phyloP scores from a whole-genome alignment of 2,113 vertebrate species.

The Gobius niger region DNA sequence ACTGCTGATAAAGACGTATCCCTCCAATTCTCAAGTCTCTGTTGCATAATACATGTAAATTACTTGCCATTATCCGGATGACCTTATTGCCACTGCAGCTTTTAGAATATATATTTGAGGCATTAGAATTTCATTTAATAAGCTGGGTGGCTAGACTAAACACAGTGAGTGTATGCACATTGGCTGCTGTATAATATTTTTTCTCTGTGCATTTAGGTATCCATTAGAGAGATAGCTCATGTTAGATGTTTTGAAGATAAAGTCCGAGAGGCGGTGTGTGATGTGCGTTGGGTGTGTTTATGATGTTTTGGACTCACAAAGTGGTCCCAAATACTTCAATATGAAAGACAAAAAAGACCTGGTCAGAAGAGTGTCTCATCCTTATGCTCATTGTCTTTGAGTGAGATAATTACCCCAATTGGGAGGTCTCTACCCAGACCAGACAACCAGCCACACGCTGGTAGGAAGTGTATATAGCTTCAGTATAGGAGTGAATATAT shows the following conservation, averaged over 20 bases:
- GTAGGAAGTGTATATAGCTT: too few relatives aligned
- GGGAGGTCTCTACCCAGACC: too few relatives aligned
- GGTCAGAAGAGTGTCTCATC: too few relatives aligned
- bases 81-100: conserved; percentile 14
- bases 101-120: not conserved
- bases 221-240: not conserved
- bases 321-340: too few relatives aligned
- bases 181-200: not conserved
- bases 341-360: too few relatives aligned
- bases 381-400: too few relatives aligned
- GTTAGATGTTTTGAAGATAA: not conserved
- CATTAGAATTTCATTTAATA: not conserved
- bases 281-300: too few relatives aligned
- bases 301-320: too few relatives aligned
- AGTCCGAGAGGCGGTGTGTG: not conserved
- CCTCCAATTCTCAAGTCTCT: conserved; percentile 20
- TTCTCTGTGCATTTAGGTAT: not conserved
- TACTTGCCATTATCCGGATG: conserved; percentile 23
- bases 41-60: conserved; percentile 32
- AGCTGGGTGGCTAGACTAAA: not conserved
- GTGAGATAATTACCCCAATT: too few relatives aligned
- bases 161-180: not conserved
- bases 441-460: too few relatives aligned
- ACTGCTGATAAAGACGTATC: conserved; percentile 27
- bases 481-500: too few relatives aligned